Evolutionary conservation across 2,888 invertebrate species (phyloP).

Genomic region (Camponotus fellah): DNA sequence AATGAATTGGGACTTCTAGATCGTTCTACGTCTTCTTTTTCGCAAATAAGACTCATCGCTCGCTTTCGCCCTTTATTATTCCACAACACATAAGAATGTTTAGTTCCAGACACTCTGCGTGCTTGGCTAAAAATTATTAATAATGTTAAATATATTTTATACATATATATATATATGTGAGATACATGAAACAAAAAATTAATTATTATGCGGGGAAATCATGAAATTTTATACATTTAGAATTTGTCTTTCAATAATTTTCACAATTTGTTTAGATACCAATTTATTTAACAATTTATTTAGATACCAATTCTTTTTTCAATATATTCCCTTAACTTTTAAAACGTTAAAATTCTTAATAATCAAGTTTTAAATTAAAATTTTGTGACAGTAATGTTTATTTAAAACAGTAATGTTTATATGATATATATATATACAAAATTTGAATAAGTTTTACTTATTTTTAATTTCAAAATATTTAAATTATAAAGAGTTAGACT

Average conservation of each 20-base stretch:
- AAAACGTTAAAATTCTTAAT: not conserved
- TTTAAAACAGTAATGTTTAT: not conserved
- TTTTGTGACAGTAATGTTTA: not conserved
- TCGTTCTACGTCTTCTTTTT: not conserved
- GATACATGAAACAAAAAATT: not conserved
- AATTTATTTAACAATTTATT: not conserved
- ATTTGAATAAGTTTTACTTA: not conserved
- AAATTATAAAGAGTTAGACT: not conserved
- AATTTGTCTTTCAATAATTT: not conserved
- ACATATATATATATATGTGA: not conserved
- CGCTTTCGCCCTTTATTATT: conserved; percentile 72
- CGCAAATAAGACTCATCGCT: conserved; percentile 64
- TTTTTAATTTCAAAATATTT: not conserved
- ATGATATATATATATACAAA: not conserved
- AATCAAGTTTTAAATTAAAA: conserved; percentile 5
- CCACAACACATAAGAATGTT: conserved; percentile 76
- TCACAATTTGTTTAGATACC: not conserved
- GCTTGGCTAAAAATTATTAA: conserved; percentile 72
- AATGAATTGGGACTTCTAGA: conserved; percentile 13
- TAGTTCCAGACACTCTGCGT: conserved; percentile 76
- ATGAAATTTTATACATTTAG: not conserved
- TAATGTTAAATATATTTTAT: not conserved
- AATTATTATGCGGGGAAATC: not conserved
- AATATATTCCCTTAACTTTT: not conserved
- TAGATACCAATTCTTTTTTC: not conserved